These are phyloP conservation scores for Poecilia velifera DNA, from an alignment of 2,797 vertebrate genomes.

Conservation along the genomic window DNA sequence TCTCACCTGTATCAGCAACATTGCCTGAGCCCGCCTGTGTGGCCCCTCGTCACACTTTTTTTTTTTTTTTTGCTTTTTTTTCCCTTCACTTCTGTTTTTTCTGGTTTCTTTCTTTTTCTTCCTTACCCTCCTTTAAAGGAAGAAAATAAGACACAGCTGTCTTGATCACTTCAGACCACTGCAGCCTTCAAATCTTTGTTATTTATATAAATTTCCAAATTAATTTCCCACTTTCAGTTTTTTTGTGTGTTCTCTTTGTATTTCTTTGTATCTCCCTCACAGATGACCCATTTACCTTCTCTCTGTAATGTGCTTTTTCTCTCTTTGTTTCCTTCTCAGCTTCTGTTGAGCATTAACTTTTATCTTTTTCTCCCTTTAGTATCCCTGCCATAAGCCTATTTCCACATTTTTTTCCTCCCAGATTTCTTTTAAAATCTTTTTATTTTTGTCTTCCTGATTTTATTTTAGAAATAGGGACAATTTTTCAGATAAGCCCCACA, in stretches of 20 bases:
- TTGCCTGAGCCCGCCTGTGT: conserved; percentile 29
- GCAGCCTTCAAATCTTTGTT: conserved; percentile 45
- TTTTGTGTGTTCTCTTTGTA: conserved; percentile 11
- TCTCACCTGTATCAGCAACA: conserved; percentile 38
- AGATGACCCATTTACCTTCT: conserved; percentile 36
- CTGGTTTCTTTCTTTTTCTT: background rate
- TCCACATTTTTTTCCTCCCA: conserved; percentile 26
- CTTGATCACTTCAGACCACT: conserved; percentile 50
- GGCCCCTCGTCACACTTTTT: background rate
- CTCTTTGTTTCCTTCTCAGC: conserved; percentile 47
- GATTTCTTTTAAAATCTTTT: conserved; percentile 42
- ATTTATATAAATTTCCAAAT: conserved; percentile 37
- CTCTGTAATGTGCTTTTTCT: conserved; percentile 16
- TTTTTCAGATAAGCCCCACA: conserved; percentile 52
- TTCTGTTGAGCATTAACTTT: conserved; percentile 54
- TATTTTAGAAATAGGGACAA: conserved; percentile 44
- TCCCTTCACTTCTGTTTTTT: background rate
- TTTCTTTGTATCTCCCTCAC: conserved; percentile 34
- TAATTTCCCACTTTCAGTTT: conserved; percentile 41
- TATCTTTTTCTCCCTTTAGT: conserved; percentile 36
- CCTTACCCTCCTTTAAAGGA: conserved; percentile 8
- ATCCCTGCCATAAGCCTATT: conserved; percentile 49
- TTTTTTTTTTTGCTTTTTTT: conserved; percentile 16
- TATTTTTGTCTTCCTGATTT: conserved; percentile 22
- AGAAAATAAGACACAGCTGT: conserved; percentile 49